phyloP scores from a whole-genome alignment of 2,888 invertebrate genomes.

The Siphlonurus alternatus region DNA sequence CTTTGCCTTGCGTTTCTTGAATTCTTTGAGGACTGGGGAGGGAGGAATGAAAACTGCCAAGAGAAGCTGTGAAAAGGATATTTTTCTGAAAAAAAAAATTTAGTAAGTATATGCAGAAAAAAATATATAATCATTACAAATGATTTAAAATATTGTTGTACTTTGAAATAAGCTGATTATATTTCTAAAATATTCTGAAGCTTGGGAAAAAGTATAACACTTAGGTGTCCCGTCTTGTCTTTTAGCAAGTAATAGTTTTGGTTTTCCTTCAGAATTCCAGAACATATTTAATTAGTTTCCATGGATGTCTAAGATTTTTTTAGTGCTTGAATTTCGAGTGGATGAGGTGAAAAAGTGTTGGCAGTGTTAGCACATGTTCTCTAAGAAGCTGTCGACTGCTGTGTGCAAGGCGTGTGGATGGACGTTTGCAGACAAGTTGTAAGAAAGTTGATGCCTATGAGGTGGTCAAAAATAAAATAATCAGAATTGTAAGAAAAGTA shows the following conservation, averaged over 20 bases:
- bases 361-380: background rate
- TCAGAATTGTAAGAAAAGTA: no score
- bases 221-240: background rate
- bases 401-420: background rate
- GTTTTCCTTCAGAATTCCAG: background rate
- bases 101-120: background rate
- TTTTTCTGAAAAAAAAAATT: background rate
- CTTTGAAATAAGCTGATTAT: background rate
- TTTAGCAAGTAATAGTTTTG: background rate
- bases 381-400: background rate
- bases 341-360: background rate
- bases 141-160: background rate
- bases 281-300: no score
- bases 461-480: no score
- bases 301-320: background rate
- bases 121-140: background rate
- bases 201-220: background rate
- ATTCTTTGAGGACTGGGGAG: background rate
- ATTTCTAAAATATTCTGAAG: background rate
- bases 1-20: background rate
- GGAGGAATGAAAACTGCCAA: conserved; percentile 3
- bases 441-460: no score
- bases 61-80: conserved; percentile 3
- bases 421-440: no score
- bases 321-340: background rate